These are phyloP conservation scores for Psilopsiagon aymara DNA, from an alignment of 2,113 vertebrate genomes.

Conservation along the genomic window DNA sequence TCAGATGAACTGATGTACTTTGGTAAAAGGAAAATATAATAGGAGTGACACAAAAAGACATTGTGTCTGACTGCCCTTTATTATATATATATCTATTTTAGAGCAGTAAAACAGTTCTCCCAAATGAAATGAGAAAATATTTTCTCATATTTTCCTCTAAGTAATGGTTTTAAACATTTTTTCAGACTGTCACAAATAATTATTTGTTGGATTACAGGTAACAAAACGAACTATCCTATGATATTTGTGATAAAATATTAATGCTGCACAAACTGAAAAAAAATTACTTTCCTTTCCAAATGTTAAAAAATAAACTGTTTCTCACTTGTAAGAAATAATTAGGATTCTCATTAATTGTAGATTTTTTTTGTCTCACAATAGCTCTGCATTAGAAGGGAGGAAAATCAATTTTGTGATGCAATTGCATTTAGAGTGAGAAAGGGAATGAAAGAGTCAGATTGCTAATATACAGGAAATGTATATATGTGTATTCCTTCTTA, in stretches of 20 bases:
- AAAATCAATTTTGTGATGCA: constrained; percentile 33
- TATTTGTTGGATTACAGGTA: not conserved
- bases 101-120: not conserved
- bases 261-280: not conserved
- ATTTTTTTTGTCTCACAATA: not conserved
- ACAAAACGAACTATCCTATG: not conserved
- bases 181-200: not conserved
- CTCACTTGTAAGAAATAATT: not conserved
- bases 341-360: not conserved
- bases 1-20: not conserved
- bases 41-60: not conserved
- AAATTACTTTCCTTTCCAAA: not conserved
- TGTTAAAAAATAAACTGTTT: not conserved
- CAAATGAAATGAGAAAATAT: not conserved
- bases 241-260: not conserved
- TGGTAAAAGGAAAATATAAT: not conserved
- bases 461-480: constrained; percentile 48
- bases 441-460: constrained; percentile 30
- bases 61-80: not conserved
- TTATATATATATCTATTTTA: not conserved
- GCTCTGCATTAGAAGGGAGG: not conserved
- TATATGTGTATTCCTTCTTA: not conserved
- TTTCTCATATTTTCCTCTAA: not conserved
- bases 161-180: not conserved
- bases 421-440: constrained; percentile 28